phyloP scores from a whole-genome alignment of 1,140 invertebrate genomes.

The Leptinotarsa defecta region DNA sequence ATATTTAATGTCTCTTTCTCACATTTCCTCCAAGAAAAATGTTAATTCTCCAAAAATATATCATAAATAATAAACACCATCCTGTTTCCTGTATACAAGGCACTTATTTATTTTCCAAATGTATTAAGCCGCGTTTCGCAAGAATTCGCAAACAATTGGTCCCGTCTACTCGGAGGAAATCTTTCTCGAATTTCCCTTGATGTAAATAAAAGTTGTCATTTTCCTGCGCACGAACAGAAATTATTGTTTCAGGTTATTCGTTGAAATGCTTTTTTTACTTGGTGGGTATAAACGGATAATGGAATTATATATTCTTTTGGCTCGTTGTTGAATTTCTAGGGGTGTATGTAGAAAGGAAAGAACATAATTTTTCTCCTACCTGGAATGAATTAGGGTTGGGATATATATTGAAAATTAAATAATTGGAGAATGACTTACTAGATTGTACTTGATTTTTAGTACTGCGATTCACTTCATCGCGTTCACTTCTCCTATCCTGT shows the following conservation, averaged over 20 bases:
- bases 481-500: too few relatives aligned
- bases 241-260: conserved; percentile 46
- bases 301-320: conserved; percentile 13
- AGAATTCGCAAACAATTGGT: conserved; percentile 52
- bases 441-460: too few relatives aligned
- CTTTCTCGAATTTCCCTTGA: conserved; percentile 55
- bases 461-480: too few relatives aligned
- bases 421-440: too few relatives aligned
- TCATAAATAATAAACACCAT: conserved; percentile 55
- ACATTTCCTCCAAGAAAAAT: conserved; percentile 52
- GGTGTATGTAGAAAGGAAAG: not conserved
- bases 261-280: conserved; percentile 21
- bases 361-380: too few relatives aligned
- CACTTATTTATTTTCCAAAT: conserved; percentile 52
- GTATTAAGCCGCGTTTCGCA: conserved; percentile 52
- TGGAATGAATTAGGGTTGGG: too few relatives aligned
- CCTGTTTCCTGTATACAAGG: conserved; percentile 50
- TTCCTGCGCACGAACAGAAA: conserved; percentile 50
- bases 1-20: conserved; percentile 52
- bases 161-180: conserved; percentile 50
- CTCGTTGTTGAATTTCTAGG: not conserved
- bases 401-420: too few relatives aligned
- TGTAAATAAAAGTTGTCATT: conserved; percentile 56
- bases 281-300: conserved; percentile 8
- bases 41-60: conserved; percentile 54